Base-by-base conservation (phyloP, 2,113 vertebrate species). In the Bos taurus region DNA sequence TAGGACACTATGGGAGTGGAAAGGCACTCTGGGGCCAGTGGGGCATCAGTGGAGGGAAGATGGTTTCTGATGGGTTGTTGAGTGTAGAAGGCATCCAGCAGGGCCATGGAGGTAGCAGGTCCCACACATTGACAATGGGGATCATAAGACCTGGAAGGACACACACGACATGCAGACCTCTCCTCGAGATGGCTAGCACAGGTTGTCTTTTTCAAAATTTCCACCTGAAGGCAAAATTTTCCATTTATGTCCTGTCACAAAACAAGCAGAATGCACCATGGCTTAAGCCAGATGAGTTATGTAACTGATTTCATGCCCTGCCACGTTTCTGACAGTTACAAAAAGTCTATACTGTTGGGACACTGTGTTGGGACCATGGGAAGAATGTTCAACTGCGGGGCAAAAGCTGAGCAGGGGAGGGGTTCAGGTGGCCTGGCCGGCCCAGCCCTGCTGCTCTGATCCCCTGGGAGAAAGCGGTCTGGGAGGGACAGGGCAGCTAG, bases 201-300 rank as follows among this genome's bases (percentile, higher is more conserved):
- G 21, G 77, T 50, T 40, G 77, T 91, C 96, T 97, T 93, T 89
- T 59, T 82, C 95, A 93, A 64, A 30, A 87, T 91, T 89, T 94
- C 78, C 36, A 94, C 88, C 97, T 88, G 7, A 23, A 89, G 91
- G 97, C 97, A 87, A 97, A 97, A 94, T 28, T 81, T 97, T 96
- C 96, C 96, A 93, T 97, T 96, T 96, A 71, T 89, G 60, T 87
- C 83, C 71, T 90, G 91, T 92, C 96, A 95, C 57, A 88, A 91
- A 97, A 67, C 88, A 94, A 96, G 95, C 56, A 90, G 94, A 95
- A 97, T 89, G 83, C 82, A 80, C 71, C 67, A 17, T 43, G 82
- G 88, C 80, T 97, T 60, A 17, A 77, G 85, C 95, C 95, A 86
- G 64, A 84, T 92, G 62, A 21, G 88, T 98, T 98, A 95, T 16